Evolutionary conservation across 2,113 vertebrate genomes (phyloP), one percentile per base, ranked within the genome.

Genomic region (Clarias batrachus): DNA sequence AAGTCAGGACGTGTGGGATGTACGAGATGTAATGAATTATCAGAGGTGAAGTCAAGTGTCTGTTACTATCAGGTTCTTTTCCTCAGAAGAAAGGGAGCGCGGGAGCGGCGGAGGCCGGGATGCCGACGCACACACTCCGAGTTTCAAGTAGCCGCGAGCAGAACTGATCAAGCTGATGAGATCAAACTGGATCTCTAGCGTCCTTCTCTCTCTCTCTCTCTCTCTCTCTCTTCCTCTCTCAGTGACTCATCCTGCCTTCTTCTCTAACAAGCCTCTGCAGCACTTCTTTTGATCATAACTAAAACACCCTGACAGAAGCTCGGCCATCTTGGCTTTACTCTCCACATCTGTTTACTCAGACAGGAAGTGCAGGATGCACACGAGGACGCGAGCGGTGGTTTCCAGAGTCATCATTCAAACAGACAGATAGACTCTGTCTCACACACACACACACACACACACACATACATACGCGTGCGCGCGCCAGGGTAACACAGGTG

Each of bases 161-260:
- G 83, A 73, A 77, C 90, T 92, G 93, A 93, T 81, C 56, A 81
- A 81, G 30, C n/a, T 60, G 9, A 33, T 87, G 84, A 93, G 93
- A 94, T 94, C 91, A 94, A 94, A 93, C 91, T 87, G 60, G 92
- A 91, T 89, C 19, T 23, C 70, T 41, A 12, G 33, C 12, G 19
- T 30, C 25, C 21, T 3, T 89, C 90, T 80, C 0, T 87, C 87
- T 90, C 92, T 90, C 90, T 90, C 91, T 88, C 91, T 62, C 90
- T 87, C 87, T 90, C 92, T 89, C 90, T 80, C 0, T 87, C 87
- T 90, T 92, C 82, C 88, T 88, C 90, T 85, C 65, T 79, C 54
- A 63, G 63, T 87, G 21, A 37, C 56, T 88, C 83, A 83, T 85
- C 60, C 66, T 37, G 59, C 70, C 76, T 86, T 66, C 87, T 56